phyloP scores from a whole-genome alignment of 2,888 invertebrate genomes.

The Machimus atricapillus region DNA sequence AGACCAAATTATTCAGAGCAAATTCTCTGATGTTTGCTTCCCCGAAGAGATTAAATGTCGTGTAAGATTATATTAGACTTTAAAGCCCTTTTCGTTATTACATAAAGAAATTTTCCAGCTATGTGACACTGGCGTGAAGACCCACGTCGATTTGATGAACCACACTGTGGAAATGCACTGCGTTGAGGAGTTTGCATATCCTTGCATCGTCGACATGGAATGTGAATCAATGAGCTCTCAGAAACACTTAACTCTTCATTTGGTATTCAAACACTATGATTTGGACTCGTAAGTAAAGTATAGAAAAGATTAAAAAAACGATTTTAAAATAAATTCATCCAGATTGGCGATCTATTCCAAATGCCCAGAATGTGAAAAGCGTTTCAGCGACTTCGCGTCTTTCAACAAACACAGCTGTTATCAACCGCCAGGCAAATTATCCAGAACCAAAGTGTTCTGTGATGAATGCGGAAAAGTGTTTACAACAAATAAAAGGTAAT shows the following conservation, averaged over 20 bases:
- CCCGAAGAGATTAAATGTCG: conserved; percentile 45
- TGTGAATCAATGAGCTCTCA: conserved; percentile 46
- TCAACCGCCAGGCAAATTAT: conserved; percentile 50
- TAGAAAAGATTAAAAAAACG: not conserved
- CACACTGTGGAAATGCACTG: conserved; percentile 43
- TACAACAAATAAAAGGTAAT: conserved; percentile 57
- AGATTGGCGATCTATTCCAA: conserved; percentile 28
- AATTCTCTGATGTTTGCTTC: conserved; percentile 45
- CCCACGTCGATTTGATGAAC: conserved; percentile 43
- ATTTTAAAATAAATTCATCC: not conserved
- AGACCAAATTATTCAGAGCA: conserved; percentile 27
- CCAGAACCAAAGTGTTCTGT: conserved; percentile 53
- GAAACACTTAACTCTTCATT: conserved; percentile 54
- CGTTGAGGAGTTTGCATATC: conserved; percentile 43
- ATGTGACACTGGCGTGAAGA: conserved; percentile 42
- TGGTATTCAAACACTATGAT: conserved; percentile 56
- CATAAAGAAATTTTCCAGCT: conserved; percentile 32
- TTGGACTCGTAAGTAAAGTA: conserved; percentile 43
- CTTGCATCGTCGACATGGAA: conserved; percentile 53
- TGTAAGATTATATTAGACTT: conserved; percentile 36
- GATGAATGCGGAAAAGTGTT: conserved; percentile 54
- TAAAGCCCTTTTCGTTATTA: not conserved
- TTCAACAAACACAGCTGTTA: conserved; percentile 60
- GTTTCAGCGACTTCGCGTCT: conserved; percentile 55
- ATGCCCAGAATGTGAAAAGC: conserved; percentile 56